phyloP scores from a whole-genome alignment of 2,797 vertebrate genomes.

The Knipowitschia caucasica region DNA sequence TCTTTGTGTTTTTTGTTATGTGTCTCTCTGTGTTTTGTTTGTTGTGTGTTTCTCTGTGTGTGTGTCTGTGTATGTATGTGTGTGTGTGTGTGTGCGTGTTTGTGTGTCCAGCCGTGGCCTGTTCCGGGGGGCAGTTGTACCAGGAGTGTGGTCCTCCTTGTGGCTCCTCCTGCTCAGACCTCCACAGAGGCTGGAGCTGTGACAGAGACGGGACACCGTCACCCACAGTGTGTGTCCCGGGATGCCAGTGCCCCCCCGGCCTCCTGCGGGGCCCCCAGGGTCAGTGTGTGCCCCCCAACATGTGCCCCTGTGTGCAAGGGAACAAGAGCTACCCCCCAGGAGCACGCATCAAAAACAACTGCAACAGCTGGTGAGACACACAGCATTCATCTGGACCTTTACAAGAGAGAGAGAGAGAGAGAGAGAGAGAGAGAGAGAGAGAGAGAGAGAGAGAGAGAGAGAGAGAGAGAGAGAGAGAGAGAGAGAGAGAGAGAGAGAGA shows the following conservation, averaged over 20 bases:
- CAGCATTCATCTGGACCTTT: too few relatives aligned
- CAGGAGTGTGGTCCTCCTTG: conserved; percentile 81
- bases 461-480: too few relatives aligned
- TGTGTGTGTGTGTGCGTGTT: too few relatives aligned
- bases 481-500: too few relatives aligned
- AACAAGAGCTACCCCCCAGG: conserved; percentile 63
- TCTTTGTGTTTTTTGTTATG: too few relatives aligned
- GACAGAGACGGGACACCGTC: conserved; percentile 23
- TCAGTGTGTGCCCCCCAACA: conserved; percentile 77
- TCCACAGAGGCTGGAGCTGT: conserved; percentile 63
- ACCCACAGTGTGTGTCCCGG: conserved; percentile 75
- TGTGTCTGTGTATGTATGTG: too few relatives aligned
- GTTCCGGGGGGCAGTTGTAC: conserved; percentile 81
- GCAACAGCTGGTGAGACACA: conserved; percentile 80
- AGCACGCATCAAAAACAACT: conserved; percentile 65
- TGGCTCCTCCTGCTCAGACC: conserved; percentile 73
- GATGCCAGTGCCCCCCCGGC: conserved; percentile 82
- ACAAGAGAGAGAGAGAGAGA: too few relatives aligned
- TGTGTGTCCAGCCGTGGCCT: conserved; percentile 68
- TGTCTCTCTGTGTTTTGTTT: too few relatives aligned
- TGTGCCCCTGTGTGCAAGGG: conserved; percentile 79
- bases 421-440: too few relatives aligned
- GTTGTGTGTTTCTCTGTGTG: too few relatives aligned
- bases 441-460: too few relatives aligned
- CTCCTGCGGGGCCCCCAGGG: conserved; percentile 78